These are phyloP conservation scores for Malacosoma neustria DNA, from an alignment of 2,888 invertebrate genomes.

Conservation along the genomic window DNA sequence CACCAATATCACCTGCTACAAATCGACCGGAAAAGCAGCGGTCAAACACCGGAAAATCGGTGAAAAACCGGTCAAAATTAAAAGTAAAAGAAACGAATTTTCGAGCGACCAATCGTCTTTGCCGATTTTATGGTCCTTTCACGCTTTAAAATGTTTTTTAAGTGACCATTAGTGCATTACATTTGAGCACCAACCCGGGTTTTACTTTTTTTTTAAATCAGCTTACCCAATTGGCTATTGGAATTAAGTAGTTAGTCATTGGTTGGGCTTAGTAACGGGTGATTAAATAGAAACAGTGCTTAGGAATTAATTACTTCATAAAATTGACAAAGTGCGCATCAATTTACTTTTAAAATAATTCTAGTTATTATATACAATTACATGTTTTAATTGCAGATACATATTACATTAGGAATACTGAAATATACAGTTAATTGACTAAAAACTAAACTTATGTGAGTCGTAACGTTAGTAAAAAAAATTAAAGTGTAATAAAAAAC, in stretches of 20 bases:
- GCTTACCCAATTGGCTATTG: neutral
- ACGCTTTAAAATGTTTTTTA: constrained; percentile 43
- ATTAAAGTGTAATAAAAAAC: too few relatives aligned
- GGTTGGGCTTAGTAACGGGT: constrained; percentile 1
- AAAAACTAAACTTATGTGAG: too few relatives aligned
- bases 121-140: constrained; percentile 54
- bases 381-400: too few relatives aligned
- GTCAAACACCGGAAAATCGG: constrained; percentile 68
- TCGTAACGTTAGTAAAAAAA: too few relatives aligned
- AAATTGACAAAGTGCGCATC: neutral
- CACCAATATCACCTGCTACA: constrained; percentile 53
- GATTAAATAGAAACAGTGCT: neutral
- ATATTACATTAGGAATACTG: too few relatives aligned
- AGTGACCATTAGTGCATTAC: constrained; percentile 59
- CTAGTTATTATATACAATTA: too few relatives aligned
- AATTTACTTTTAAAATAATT: too few relatives aligned
- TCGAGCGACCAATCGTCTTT: constrained; percentile 38
- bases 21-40: constrained; percentile 62
- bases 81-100: constrained; percentile 49
- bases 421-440: too few relatives aligned
- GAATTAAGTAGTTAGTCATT: constrained; percentile 9
- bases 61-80: constrained; percentile 62
- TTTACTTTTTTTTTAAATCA: constrained; percentile 22
- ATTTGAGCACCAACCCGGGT: constrained; percentile 43
- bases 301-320: neutral